Conservation (phyloP, 2,888 invertebrate species). For the Drosophila limbata region DNA sequence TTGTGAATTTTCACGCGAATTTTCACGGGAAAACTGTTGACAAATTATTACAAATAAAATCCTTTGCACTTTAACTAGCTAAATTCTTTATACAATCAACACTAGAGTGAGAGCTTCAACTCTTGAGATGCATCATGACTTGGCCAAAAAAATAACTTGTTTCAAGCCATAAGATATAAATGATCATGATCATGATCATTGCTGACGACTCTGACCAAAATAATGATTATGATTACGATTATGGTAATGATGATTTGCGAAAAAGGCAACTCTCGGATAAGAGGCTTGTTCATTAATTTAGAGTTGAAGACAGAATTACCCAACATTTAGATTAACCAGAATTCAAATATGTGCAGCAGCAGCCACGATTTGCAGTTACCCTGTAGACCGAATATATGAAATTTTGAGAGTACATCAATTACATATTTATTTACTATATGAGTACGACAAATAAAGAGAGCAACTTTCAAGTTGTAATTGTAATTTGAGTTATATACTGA, state of each 20-base stretch:
- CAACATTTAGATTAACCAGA: slow-evolving; percentile 33
- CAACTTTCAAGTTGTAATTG: background rate
- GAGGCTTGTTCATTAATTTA: slow-evolving; percentile 16
- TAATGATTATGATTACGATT: slow-evolving; percentile 17
- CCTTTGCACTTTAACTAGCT: background rate
- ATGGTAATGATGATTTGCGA: slow-evolving; percentile 46
- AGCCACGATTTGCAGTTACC: slow-evolving; percentile 13
- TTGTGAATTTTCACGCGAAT: slow-evolving; percentile 8
- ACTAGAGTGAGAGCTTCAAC: background rate
- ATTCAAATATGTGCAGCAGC: background rate
- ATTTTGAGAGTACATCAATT: background rate
- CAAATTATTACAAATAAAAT: background rate
- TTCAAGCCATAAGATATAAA: slow-evolving; percentile 14
- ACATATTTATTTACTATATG: background rate
- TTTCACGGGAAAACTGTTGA: background rate
- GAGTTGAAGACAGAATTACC: slow-evolving; percentile 24
- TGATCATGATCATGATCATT: slow-evolving; percentile 21
- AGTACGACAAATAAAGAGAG: background rate
- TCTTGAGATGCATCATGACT: slow-evolving; percentile 26
- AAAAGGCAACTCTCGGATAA: slow-evolving; percentile 29
- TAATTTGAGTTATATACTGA: background rate
- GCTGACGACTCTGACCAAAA: slow-evolving; percentile 5
- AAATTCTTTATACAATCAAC: background rate
- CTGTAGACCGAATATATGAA: background rate
- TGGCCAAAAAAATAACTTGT: slow-evolving; percentile 29